A percentile compares a stretch with the other conserved stretches of the same genome.
Conservation (phyloP, 2,113 vertebrate genomes). For the Cololabis saira region DNA sequence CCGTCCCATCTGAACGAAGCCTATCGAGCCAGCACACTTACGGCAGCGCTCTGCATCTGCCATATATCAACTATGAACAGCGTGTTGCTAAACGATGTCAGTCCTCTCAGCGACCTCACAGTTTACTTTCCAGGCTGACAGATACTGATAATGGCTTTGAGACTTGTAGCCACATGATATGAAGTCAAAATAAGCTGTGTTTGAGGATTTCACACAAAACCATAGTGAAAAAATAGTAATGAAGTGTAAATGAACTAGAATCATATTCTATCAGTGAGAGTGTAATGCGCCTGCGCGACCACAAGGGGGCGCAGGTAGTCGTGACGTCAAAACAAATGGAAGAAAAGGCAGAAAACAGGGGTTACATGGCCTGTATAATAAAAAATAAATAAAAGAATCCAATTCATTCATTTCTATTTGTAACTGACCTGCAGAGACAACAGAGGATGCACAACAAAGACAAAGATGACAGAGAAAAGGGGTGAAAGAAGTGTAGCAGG, state of each 20-base stretch:
- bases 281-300: not conserved
- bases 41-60: slow-evolving; percentile 10
- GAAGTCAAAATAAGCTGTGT: too few species aligned
- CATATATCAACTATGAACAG: slow-evolving; percentile 9
- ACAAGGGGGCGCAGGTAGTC: slow-evolving; percentile 43
- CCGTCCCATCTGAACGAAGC: not conserved
- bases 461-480: not conserved
- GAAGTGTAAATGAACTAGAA: not conserved
- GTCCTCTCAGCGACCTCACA: not conserved
- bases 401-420: not conserved
- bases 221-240: not conserved
- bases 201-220: not conserved
- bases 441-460: not conserved
- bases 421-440: not conserved
- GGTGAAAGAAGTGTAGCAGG: slow-evolving; percentile 4
- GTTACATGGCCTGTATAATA: fast-evolving
- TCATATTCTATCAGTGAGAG: not conserved
- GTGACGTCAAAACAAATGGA: not conserved
- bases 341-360: not conserved
- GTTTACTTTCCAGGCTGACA: slow-evolving; percentile 4
- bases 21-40: not conserved
- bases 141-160: not conserved
- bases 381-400: not conserved
- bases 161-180: too few species aligned
- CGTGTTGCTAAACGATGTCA: slow-evolving; percentile 1